phyloP scores from a whole-genome alignment of 37 sponge, comb jelly and placozoan genomes.

The Aphrocallistes beatrix region DNA sequence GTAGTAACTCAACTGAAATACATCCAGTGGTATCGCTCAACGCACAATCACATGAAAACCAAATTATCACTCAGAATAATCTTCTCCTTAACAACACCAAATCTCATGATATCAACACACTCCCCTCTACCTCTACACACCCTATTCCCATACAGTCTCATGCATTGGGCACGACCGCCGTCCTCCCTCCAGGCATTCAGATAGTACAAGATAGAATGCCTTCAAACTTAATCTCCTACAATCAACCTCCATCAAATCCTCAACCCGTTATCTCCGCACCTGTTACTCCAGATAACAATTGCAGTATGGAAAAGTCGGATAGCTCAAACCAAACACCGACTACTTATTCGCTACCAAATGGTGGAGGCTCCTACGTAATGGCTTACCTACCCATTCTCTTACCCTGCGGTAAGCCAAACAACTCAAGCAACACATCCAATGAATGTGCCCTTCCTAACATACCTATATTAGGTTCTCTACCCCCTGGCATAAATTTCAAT shows the following conservation, averaged over 20 bases:
- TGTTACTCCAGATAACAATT: not conserved
- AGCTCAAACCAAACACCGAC: too few species aligned
- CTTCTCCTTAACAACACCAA: not conserved
- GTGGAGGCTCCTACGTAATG: not conserved
- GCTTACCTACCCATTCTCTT: not conserved
- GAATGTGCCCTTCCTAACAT: not conserved
- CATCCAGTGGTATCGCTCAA: not conserved
- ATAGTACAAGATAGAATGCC: not conserved
- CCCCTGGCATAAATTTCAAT: not conserved
- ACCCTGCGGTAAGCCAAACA: not conserved
- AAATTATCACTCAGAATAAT: not conserved
- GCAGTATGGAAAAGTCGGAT: too few species aligned
- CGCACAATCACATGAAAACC: not conserved
- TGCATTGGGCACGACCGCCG: too few species aligned
- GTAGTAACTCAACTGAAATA: not conserved
- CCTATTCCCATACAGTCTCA: too few species aligned
- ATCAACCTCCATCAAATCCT: not conserved
- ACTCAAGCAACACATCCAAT: not conserved
- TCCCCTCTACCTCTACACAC: too few species aligned
- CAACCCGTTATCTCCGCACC: not conserved
- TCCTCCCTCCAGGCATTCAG: not conserved
- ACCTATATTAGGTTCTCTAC: not conserved
- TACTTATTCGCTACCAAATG: not conserved
- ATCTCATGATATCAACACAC: too few species aligned
- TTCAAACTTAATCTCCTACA: not conserved